Evolutionary conservation across 1,140 invertebrate species (phyloP).

Genomic region (Ips typographus): DNA sequence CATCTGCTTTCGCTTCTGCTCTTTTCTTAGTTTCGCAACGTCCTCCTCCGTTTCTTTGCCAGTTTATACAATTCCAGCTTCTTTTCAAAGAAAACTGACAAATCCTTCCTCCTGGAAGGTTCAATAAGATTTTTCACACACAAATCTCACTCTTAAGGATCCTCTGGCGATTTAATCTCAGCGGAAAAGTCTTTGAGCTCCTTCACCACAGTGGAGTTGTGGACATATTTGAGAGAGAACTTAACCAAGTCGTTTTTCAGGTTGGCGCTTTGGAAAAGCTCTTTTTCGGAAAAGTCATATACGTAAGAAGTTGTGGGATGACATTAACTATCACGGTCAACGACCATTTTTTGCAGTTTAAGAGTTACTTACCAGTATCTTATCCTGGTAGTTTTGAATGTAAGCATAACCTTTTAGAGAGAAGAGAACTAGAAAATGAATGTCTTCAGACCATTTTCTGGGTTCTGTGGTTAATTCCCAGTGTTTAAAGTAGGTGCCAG

Average conservation of each 20-base stretch:
- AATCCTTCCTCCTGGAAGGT: slow-evolving; percentile 35
- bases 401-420: slow-evolving; percentile 26
- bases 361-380: slow-evolving; percentile 16
- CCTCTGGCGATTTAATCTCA: slow-evolving; percentile 19
- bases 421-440: slow-evolving; percentile 27
- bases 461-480: slow-evolving; percentile 41
- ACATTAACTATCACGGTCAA: slow-evolving; percentile 26
- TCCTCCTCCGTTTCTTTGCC: slow-evolving; percentile 10
- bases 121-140: slow-evolving; percentile 28
- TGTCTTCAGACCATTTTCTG: slow-evolving; percentile 35
- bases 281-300: slow-evolving; percentile 35
- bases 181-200: slow-evolving; percentile 38
- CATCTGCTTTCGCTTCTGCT: slow-evolving; percentile 1
- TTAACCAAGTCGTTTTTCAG: neutral
- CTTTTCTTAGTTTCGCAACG: neutral
- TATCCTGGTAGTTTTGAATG: slow-evolving; percentile 30
- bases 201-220: slow-evolving; percentile 20
- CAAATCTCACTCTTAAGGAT: slow-evolving; percentile 35
- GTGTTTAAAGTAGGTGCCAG: slow-evolving; percentile 35
- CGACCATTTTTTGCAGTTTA: slow-evolving; percentile 22
- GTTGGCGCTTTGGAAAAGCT: slow-evolving; percentile 42
- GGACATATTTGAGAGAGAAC: slow-evolving; percentile 33
- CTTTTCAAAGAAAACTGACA: slow-evolving; percentile 29
- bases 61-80: slow-evolving; percentile 9
- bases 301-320: neutral